Evolutionary conservation across 2,888 invertebrate species (phyloP).

Genomic region (Cyaniris semiargus): DNA sequence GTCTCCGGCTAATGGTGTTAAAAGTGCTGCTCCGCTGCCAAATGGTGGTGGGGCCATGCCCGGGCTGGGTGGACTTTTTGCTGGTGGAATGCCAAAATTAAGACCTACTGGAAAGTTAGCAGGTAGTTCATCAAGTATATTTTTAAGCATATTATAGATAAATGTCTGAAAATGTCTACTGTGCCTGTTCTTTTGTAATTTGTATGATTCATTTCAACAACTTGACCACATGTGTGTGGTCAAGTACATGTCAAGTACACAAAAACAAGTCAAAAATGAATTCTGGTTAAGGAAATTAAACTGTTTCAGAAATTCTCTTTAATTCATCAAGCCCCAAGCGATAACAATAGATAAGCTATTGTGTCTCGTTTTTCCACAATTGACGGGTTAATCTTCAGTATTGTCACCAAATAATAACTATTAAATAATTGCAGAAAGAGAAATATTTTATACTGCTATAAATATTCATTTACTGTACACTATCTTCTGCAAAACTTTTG

Average conservation of each 20-base stretch:
- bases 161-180: background rate
- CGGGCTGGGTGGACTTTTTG: constrained; percentile 86
- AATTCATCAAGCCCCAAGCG: too few species aligned
- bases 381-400: too few species aligned
- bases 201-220: too few species aligned
- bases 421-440: too few species aligned
- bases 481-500: background rate
- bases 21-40: constrained; percentile 59
- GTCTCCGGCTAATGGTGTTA: constrained; percentile 59
- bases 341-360: too few species aligned
- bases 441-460: background rate
- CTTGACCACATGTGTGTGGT: too few species aligned
- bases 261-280: too few species aligned
- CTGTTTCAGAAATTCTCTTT: too few species aligned
- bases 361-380: too few species aligned
- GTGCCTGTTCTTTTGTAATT: background rate
- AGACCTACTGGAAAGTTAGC: constrained; percentile 84
- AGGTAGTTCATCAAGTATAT: constrained; percentile 49
- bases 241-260: too few species aligned
- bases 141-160: background rate
- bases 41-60: constrained; percentile 66
- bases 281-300: too few species aligned
- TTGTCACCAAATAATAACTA: background rate
- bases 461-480: too few species aligned
- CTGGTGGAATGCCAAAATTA: constrained; percentile 91